These are phyloP conservation scores for Bursaphelenchus okinawaensis DNA, from an alignment of 2,888 invertebrate genomes.

Conservation along the genomic window DNA sequence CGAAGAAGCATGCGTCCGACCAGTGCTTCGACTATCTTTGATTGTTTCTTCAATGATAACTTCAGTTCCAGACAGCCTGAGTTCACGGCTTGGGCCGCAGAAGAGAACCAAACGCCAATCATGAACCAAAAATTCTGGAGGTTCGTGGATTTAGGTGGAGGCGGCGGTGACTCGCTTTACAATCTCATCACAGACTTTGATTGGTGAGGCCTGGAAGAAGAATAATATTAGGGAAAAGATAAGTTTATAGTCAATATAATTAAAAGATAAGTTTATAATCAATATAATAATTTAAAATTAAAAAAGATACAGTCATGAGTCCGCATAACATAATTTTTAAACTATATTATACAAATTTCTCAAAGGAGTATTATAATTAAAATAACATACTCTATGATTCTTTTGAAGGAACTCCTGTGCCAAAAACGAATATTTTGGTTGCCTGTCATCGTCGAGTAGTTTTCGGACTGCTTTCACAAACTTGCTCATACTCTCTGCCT, in stretches of 20 bases:
- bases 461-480: constrained; percentile 7
- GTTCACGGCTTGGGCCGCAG: constrained; percentile 78
- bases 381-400: background rate
- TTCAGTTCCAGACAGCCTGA: constrained; percentile 92
- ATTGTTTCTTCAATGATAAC: constrained; percentile 63
- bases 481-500: background rate
- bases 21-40: constrained; percentile 25
- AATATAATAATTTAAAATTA: no score
- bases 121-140: constrained; percentile 38
- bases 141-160: constrained; percentile 42
- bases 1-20: constrained; percentile 28
- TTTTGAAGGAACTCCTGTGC: constrained; percentile 27
- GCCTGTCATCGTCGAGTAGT: constrained; percentile 15
- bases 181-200: constrained; percentile 33
- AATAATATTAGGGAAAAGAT: background rate
- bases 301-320: no score
- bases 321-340: no score
- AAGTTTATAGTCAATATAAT: no score
- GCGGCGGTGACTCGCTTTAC: constrained; percentile 39
- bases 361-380: no score
- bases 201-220: constrained; percentile 23
- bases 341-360: no score
- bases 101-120: constrained; percentile 72
- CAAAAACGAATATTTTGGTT: constrained; percentile 10
- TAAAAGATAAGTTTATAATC: no score